Percentiles rank a stretch among this genome's conserved stretches.
Evolutionary conservation across 2,797 vertebrate species (phyloP).

Genomic region (Myotis daubentonii): DNA sequence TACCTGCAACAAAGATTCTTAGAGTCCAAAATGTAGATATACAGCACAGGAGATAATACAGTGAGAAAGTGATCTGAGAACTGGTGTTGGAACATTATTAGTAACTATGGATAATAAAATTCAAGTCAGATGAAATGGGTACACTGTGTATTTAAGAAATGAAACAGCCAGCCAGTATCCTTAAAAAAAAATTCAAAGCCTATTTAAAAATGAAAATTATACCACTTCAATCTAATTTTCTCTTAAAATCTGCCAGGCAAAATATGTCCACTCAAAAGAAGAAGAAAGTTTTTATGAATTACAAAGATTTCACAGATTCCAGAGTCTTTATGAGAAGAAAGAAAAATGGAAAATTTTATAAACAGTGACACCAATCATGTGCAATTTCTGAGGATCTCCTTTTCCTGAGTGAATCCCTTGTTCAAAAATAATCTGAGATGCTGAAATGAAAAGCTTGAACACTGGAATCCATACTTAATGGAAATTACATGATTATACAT

Average conservation of each 20-base stretch:
- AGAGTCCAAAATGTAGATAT: background rate
- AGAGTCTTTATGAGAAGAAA: constrained; percentile 12
- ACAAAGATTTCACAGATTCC: constrained; percentile 15
- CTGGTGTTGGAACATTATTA: background rate
- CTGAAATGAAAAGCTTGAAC: constrained; percentile 57
- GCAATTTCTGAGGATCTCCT: constrained; percentile 40
- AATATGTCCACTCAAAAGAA: background rate
- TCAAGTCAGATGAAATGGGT: background rate
- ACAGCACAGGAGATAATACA: background rate
- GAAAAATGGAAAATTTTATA: constrained; percentile 56
- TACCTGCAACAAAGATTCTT: constrained; percentile 1
- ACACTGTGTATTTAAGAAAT: background rate
- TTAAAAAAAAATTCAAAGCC: background rate
- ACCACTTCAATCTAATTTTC: constrained; percentile 36
- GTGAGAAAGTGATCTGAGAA: background rate
- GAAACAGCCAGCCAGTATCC: background rate
- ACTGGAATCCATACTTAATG: constrained; percentile 5
- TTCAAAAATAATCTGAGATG: constrained; percentile 44
- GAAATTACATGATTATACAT: constrained; percentile 57
- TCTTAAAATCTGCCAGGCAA: constrained; percentile 22
- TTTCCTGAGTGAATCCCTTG: constrained; percentile 6
- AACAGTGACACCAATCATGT: background rate
- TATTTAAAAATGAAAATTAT: constrained; percentile 32
- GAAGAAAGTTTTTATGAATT: constrained; percentile 38
- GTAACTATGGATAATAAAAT: background rate